Evolutionary conservation across 2,113 vertebrate genomes (phyloP), one percentile per base, ranked within the genome.

Genomic region (Polyodon spathula): DNA sequence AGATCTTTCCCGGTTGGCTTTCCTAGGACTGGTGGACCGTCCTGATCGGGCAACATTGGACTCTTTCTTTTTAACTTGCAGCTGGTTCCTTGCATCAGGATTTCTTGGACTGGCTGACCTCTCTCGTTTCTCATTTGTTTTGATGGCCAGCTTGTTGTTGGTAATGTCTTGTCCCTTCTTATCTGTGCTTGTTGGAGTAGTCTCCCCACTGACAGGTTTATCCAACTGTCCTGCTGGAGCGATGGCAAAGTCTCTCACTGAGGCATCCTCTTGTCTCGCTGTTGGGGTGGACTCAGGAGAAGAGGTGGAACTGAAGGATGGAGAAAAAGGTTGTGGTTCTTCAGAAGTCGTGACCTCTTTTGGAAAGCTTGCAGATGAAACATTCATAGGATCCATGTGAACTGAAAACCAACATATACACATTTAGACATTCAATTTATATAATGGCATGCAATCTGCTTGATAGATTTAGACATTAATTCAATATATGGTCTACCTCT

Each of bases 381-480:
- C 81, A 77, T 71, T 86, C 66, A 67, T 81, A 83, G 77, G 81
- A 73, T 93, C 89, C 86, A 88, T 85, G 66, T 83, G 84, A 80
- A 85, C 90, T 96, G 90, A 76, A 15, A 79, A 76, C 17, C 63
- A 66, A 77, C 57, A 38, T 12, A 67, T 58, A 74, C 16, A 11
- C 10, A 57, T 8, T 50, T 4, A 57, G 4, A 27, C 1, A 27
- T 27, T 27, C 27, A 27, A 27, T 27, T 27, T 27, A 2, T 27
- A 27, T 27, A 27, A 27, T 27, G 27, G 27, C 27, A 27, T 3
- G 27, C 3, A 27, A 27, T 27, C 27, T 27, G 27, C 27, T 27
- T 27, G 27, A 27, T 27, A 27, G 27, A 27, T 27, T 27, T 27
- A 27, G 27, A 27, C 27, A 27, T 27, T 1, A 27, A 27, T 27